Evolutionary conservation across 2,888 invertebrate species (phyloP), one percentile per base, ranked within the genome.

Genomic region (Hoplodrina ambigua): DNA sequence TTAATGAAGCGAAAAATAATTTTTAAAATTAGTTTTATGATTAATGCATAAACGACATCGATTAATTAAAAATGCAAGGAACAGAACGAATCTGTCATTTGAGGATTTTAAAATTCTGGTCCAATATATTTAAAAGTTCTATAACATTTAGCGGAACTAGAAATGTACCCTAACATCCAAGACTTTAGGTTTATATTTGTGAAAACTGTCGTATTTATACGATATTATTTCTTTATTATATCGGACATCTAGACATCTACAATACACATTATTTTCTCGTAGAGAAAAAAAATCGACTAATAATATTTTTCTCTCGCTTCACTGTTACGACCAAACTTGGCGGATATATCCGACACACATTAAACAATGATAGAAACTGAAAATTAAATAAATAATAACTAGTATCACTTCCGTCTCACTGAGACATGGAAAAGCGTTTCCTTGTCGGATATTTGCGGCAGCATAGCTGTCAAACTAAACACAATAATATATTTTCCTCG

Each of bases 331-430:
- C 64, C 78, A 77, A 76, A 68, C 52, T 11, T 50, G 73, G 57
- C 63, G 56, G 73, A 72, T 37, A 52, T 52, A 78, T 69, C 69
- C 69, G 61, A 60, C n/a, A 46, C 8, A 30, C 17, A 57, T 50
- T 57, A 60, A 70, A 65, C 54, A 75, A 67, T 58, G 73, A 33
- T 50, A 58, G n/a, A 59, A 67, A 71, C 63, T 37, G 78, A 72
- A 69, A 63, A 50, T 64, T 69, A 80, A 80, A 79, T 79, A 79
- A 79, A 79, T 79, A 79, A 69, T 73, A 79, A 80, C 79, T 79
- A 79, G 77, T 79, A 79, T 79, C 79, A 79, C 79, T 80, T 72
- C 77, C 69, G 69, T 79, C 79, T 80, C 77, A 73, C 66, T 69
- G 73, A 73, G 81, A 79, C 63, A 61, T 77, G 63, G 59, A 80